Base-by-base conservation (phyloP, 2,888 invertebrate genomes). In the Lithophane leautieri region DNA sequence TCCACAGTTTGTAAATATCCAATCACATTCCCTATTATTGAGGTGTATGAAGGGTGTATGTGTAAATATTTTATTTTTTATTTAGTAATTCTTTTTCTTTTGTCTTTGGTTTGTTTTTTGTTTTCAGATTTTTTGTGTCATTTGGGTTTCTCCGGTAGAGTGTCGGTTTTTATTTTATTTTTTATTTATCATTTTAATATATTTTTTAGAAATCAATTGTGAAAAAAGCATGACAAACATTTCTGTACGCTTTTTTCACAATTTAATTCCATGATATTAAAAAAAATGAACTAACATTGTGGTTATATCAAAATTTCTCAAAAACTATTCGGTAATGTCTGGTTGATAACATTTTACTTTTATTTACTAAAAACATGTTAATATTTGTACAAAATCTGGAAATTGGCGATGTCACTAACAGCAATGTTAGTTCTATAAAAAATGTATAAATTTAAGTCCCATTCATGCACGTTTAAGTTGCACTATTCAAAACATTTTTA, bases 121-220 rank as follows among this genome's bases (percentile, higher is more conserved):
- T 95, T 95, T 94, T 88, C 94, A 95, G 94, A 93, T 85, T 89
- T 92, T 94, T 92, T 95, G 92, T 94, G 93, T 93, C 91, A 91
- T 87, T 94, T 95, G 95, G 95, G 95, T 94, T 92, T 91, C 94
- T 95, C 95, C 94, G 95, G 95, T 95, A 95, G 95, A 94, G 89
- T 93, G 94, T 93, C 90, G 93, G 93, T 93, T 94, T 92, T 91
- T 86, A 86, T 89, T 89, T 90, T 88, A 83, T 88, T 84, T 85
- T 88, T 87, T 85, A 87, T 84, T 83, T 88, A 87, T 84, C 85
- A 87, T 84, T 89, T 85, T 42, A 60, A 34, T 34, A 34, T 34
- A 34, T 34, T 34, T 87, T 85, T 84, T 65, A 85, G 91, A 89
- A 91, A 87, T 93, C 90, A 90, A 83, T 92, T 91, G 91, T 91